A percentile compares a stretch with the other conserved stretches of the same genome.
Evolutionary conservation across 2,888 invertebrate genomes (phyloP).

Genomic region (Philhelius pedissequus): DNA sequence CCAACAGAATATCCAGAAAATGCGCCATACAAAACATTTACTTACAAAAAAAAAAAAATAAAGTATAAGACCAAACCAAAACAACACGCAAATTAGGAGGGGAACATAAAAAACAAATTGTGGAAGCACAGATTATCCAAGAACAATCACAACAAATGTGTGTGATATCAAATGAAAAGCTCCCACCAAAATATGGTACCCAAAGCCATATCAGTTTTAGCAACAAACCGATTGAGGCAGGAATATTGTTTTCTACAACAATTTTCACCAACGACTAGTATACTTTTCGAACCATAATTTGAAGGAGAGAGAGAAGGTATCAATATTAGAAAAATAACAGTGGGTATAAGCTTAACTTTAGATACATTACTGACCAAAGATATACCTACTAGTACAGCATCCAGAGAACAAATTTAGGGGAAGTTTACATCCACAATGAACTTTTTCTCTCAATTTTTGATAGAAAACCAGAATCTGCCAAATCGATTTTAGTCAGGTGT

Average conservation of each 20-base stretch:
- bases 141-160: conserved; percentile 27
- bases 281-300: neutral
- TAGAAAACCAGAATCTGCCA: conserved; percentile 32
- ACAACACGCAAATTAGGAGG: neutral
- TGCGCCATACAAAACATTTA: neutral
- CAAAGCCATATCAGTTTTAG: conserved; percentile 5
- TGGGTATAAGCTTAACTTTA: conserved; percentile 34
- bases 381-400: conserved; percentile 30
- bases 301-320: neutral
- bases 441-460: conserved; percentile 5
- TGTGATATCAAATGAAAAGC: conserved; percentile 1
- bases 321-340: neutral
- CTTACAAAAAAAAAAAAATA: neutral
- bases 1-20: neutral
- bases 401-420: conserved; percentile 27
- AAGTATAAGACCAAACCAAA: neutral
- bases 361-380: conserved; percentile 64
- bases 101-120: neutral
- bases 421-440: neutral
- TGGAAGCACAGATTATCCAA: neutral
- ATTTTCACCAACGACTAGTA: neutral
- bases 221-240: conserved; percentile 29
- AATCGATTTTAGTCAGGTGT: conserved; percentile 69
- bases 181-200: neutral
- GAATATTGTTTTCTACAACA: conserved; percentile 12